These are phyloP conservation scores for Campaea margaritaria DNA, from an alignment of 2,888 invertebrate genomes.

Conservation along the genomic window DNA sequence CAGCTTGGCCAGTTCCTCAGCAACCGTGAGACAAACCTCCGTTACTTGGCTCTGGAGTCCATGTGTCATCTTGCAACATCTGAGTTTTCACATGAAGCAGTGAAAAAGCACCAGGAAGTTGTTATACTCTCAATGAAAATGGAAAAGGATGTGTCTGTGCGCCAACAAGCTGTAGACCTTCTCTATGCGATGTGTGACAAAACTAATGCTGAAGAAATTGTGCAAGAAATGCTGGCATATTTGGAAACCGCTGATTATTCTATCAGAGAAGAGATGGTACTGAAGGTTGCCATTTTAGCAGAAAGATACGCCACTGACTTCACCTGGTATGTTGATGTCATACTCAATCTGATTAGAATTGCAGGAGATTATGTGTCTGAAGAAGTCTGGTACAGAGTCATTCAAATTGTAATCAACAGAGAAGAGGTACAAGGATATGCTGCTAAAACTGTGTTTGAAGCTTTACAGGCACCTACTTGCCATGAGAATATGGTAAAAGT, in stretches of 20 bases:
- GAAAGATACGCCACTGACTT: constrained; percentile 99
- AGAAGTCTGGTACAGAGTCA: constrained; percentile 99
- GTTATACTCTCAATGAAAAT: constrained; percentile 99
- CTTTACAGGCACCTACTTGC: constrained; percentile 99
- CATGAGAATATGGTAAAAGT: constrained; percentile 99
- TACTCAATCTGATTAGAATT: constrained; percentile 98
- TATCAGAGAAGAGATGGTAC: constrained; percentile 99
- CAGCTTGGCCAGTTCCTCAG: constrained; percentile 99
- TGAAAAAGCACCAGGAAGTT: constrained; percentile 99
- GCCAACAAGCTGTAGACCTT: constrained; percentile 99
- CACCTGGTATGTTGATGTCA: constrained; percentile 99
- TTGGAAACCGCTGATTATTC: constrained; percentile 99
- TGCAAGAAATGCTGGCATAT: constrained; percentile 99
- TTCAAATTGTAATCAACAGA: constrained; percentile 99
- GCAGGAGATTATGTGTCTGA: constrained; percentile 99
- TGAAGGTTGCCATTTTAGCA: constrained; percentile 99
- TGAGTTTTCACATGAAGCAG: constrained; percentile 99
- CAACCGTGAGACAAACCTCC: constrained; percentile 98
- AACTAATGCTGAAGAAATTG: constrained; percentile 99
- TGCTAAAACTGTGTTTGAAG: constrained; percentile 99
- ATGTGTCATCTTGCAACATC: constrained; percentile 99
- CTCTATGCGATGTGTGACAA: constrained; percentile 99
- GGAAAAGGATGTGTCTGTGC: constrained; percentile 99
- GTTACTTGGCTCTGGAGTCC: constrained; percentile 98
- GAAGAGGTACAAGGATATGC: constrained; percentile 99